phyloP scores from a whole-genome alignment of 2,113 vertebrate genomes.

The Ictalurus furcatus region DNA sequence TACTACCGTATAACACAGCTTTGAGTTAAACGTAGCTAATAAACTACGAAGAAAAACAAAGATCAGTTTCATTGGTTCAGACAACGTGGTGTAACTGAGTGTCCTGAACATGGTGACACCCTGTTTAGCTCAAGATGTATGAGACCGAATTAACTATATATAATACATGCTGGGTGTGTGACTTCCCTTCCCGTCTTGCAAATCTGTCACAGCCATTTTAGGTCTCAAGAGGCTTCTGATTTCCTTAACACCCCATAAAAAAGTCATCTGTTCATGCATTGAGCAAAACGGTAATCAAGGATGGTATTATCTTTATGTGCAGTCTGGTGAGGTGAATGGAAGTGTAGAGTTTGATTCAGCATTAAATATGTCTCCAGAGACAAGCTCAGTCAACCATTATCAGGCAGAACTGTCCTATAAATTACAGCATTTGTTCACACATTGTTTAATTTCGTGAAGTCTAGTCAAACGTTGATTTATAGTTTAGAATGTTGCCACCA shows the following conservation, averaged over 20 bases:
- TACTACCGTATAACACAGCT: slow-evolving; percentile 1
- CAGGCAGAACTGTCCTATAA: slow-evolving; percentile 2
- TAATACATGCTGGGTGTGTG: slow-evolving; percentile 32
- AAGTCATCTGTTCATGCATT: slow-evolving; percentile 18
- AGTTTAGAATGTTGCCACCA: not conserved
- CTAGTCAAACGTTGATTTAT: not conserved
- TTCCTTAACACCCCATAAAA: slow-evolving; percentile 32
- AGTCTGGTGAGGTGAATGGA: slow-evolving; percentile 24
- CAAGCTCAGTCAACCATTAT: slow-evolving; percentile 11
- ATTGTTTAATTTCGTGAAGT: not conserved
- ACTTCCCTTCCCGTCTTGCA: slow-evolving; percentile 31
- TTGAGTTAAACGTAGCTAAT: slow-evolving; percentile 10
- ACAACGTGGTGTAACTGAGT: slow-evolving; percentile 12
- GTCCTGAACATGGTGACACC: slow-evolving; percentile 27
- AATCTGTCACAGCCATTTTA: slow-evolving; percentile 35
- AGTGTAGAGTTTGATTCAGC: not conserved
- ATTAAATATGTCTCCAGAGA: not conserved
- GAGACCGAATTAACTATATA: slow-evolving; percentile 30
- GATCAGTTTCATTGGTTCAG: not conserved
- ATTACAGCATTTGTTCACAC: not conserved
- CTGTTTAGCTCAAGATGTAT: slow-evolving; percentile 6
- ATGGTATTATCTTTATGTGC: slow-evolving; percentile 32
- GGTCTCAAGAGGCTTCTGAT: slow-evolving; percentile 17
- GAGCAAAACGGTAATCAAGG: slow-evolving; percentile 33
- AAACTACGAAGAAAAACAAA: not conserved